These are phyloP conservation scores for Smittia aterrima DNA, from an alignment of 2,888 invertebrate genomes.

Conservation along the genomic window DNA sequence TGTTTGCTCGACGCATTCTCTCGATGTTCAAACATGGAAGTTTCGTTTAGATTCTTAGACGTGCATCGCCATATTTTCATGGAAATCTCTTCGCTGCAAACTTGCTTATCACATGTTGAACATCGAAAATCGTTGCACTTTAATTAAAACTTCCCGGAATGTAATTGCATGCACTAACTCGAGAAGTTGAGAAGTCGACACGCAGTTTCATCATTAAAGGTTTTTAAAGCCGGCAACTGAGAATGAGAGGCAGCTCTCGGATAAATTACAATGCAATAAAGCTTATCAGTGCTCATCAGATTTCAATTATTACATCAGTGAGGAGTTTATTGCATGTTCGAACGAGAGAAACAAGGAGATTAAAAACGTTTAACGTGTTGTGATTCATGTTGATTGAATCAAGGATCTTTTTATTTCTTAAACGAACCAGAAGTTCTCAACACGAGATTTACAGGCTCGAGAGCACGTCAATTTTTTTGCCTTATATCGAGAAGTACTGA, in stretches of 20 bases:
- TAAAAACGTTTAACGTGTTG: slow-evolving; percentile 17
- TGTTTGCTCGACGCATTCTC: slow-evolving; percentile 11
- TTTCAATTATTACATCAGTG: slow-evolving; percentile 25
- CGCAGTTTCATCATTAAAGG: slow-evolving; percentile 6
- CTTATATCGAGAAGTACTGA: no score
- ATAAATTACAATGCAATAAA: slow-evolving; percentile 18
- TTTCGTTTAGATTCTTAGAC: not conserved
- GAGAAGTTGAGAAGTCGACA: not conserved
- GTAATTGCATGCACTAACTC: not conserved
- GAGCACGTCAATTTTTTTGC: no score
- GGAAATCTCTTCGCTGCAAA: not conserved
- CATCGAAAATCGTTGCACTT: slow-evolving; percentile 10
- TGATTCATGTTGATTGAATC: slow-evolving; percentile 12
- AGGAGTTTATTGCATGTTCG: not conserved
- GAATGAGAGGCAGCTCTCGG: not conserved
- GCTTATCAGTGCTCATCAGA: slow-evolving; percentile 25
- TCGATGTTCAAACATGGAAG: not conserved
- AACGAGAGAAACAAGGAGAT: not conserved
- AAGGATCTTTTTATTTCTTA: not conserved
- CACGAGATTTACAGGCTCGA: no score
- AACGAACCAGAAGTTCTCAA: not conserved
- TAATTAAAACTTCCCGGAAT: slow-evolving; percentile 15
- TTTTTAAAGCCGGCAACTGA: not conserved
- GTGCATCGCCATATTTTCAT: not conserved
- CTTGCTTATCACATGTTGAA: not conserved